Conservation (phyloP, 2,888 invertebrate species). For the Idaea biselata region DNA sequence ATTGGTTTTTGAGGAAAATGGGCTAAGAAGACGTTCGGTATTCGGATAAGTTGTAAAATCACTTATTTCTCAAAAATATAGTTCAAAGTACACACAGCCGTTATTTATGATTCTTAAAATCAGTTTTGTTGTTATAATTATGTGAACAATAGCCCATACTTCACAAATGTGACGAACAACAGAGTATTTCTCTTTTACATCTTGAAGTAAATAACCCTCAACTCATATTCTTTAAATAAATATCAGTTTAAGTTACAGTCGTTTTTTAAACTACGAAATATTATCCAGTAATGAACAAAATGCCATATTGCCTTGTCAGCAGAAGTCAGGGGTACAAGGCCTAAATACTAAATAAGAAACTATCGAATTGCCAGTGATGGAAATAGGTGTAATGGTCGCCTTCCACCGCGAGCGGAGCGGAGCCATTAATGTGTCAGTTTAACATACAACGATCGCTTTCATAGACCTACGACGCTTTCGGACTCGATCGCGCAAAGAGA, state of each 20-base stretch:
- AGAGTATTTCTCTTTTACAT: too few species aligned
- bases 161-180: too few species aligned
- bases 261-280: not conserved
- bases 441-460: too few species aligned
- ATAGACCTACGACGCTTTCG: too few species aligned
- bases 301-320: not conserved
- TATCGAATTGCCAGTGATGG: too few species aligned
- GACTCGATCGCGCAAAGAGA: too few species aligned
- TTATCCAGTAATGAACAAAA: not conserved
- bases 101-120: not conserved
- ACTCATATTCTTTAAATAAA: not conserved
- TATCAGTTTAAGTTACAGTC: not conserved
- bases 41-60: not conserved
- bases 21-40: conserved; percentile 8
- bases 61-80: not conserved
- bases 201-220: too few species aligned
- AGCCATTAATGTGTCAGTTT: too few species aligned
- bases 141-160: not conserved
- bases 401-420: too few species aligned
- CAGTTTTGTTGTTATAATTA: not conserved
- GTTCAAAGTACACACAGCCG: not conserved
- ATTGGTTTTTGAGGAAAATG: not conserved
- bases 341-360: too few species aligned
- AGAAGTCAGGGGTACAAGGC: too few species aligned
- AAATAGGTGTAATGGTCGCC: too few species aligned